Evolutionary conservation across 2,113 vertebrate species (phyloP).

Genomic region (Chamaea fasciata): DNA sequence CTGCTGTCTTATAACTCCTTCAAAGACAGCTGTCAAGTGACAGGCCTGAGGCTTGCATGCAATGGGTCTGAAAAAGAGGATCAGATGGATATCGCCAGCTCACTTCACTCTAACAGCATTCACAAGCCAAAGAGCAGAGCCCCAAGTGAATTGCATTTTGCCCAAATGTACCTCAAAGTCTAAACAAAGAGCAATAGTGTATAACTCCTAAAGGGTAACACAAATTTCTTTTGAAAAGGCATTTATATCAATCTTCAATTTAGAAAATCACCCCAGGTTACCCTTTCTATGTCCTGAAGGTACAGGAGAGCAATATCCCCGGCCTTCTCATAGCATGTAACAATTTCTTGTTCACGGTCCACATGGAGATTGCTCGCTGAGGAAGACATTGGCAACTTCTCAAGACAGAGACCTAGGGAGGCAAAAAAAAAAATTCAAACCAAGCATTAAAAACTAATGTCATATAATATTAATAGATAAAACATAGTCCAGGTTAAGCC

Average conservation of each 20-base stretch:
- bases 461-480: not conserved
- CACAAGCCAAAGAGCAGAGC: not conserved
- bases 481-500: not conserved
- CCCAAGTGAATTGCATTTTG: not conserved
- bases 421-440: not conserved
- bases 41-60: not conserved
- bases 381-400: slow-evolving; percentile 86
- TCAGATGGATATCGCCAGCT: not conserved
- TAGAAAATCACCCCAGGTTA: slow-evolving; percentile 44
- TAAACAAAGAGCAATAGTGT: not conserved
- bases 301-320: slow-evolving; percentile 96
- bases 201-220: not conserved
- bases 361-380: slow-evolving; percentile 78
- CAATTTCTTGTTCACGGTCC: slow-evolving; percentile 88
- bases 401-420: slow-evolving; percentile 90
- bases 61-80: not conserved
- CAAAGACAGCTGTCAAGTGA: not conserved
- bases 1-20: not conserved
- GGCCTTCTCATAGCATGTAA: slow-evolving; percentile 96
- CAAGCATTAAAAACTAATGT: not conserved
- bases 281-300: slow-evolving; percentile 96
- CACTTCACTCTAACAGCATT: not conserved
- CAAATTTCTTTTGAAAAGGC: not conserved
- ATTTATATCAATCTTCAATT: not conserved
- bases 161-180: not conserved